phyloP scores from a whole-genome alignment of 2,888 invertebrate species.

The Zygaena filipendulae region DNA sequence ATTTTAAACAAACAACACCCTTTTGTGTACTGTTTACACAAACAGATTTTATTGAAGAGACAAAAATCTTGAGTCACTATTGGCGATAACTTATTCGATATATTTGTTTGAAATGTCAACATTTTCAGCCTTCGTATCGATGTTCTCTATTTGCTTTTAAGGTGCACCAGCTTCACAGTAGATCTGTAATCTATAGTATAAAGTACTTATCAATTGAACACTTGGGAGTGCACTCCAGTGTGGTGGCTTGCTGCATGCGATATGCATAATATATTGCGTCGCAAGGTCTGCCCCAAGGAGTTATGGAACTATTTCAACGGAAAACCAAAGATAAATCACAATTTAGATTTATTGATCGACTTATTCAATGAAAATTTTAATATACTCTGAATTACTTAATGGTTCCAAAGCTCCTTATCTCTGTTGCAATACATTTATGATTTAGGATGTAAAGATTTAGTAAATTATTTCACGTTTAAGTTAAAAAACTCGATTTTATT shows the following conservation, averaged over 20 bases:
- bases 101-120: no score
- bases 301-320: slow-evolving; percentile 57
- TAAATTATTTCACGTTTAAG: slow-evolving; percentile 66
- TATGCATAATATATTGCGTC: slow-evolving; percentile 11
- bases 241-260: slow-evolving; percentile 20
- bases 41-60: no score
- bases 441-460: slow-evolving; percentile 63
- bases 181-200: slow-evolving; percentile 66
- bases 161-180: slow-evolving; percentile 58
- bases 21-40: no score
- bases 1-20: no score
- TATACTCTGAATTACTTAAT: slow-evolving; percentile 46
- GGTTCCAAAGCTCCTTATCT: slow-evolving; percentile 65
- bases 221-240: slow-evolving; percentile 28
- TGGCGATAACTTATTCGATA: no score
- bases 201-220: slow-evolving; percentile 61
- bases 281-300: slow-evolving; percentile 38
- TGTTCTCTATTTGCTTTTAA: slow-evolving; percentile 58
- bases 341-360: slow-evolving; percentile 50
- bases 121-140: no score
- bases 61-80: no score
- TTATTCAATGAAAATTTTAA: slow-evolving; percentile 48
- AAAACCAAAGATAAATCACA: slow-evolving; percentile 66
- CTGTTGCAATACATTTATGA: slow-evolving; percentile 64
- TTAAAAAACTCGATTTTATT: slow-evolving; percentile 58